Evolutionary conservation across 2,888 invertebrate species (phyloP), one percentile per base, ranked within the genome.

Genomic region (Caenorhabditis sulstoni): DNA sequence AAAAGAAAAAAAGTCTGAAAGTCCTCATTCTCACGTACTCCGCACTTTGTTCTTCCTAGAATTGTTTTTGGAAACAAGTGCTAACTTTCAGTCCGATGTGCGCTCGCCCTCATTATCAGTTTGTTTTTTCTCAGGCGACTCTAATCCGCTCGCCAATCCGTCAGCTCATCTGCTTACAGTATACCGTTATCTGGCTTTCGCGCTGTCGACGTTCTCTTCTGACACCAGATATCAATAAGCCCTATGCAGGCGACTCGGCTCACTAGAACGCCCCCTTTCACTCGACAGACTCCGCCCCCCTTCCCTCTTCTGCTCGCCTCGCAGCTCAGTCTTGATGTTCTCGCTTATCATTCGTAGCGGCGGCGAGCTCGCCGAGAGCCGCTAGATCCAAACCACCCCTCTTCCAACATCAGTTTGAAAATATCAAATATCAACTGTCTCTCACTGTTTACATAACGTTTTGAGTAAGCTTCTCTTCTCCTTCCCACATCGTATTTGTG

Each of bases 251-350:
- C n/a, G n/a, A 35, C 49, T 20, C 18, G n/a, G n/a, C 50, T 50
- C 39, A 14, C 20, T 0, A 64, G 64, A 73, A 73, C 64, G 73
- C 73, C 50, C 64, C 64, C 49, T 65, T 50, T 45, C 59, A n/a
- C 14, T 14, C 7, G 7, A 11, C 11, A 41, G 29, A 65, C 74
- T 59, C 79, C 79, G 79, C 79, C 79, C 68, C n/a, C 59, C 58
- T 58, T 37, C 20, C 52, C 52, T 39, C 61, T 58, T 58, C 67
- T 23, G 57, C 39, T 57, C 52, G 37, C 49, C 50, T 50, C 37
- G 35, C 53, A 57, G 23, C 65, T 75, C 74, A 68, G 55, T 74
- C 45, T 66, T 58, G 53, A 66, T 61, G 66, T 74, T 75, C 75
- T 67, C 61, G 41, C 45, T 67, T 67, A 75, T 73, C 64, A 73